Base-by-base conservation (phyloP, 2,888 invertebrate species). In the Heteromyza rotundicornis region DNA sequence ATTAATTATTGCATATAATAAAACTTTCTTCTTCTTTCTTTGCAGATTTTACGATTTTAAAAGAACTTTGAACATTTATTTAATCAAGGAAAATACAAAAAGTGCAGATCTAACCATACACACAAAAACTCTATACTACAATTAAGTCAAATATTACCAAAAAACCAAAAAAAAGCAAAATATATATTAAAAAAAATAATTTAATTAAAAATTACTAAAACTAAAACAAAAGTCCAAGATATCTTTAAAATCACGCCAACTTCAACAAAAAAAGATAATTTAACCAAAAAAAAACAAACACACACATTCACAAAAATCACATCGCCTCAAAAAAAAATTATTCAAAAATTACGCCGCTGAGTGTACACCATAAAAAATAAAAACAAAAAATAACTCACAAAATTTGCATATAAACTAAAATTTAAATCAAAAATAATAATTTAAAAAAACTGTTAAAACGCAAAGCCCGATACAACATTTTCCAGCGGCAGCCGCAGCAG, bases 11-110 rank as follows among this genome's bases (percentile, higher is more conserved):
- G 20, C 20, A 20, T 40, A 50, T 47, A 57, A 57, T 20, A 20
- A 60, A 2, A 36, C 17, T 22, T 44, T 54, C 57, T 62, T 60
- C 7, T 36, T 62, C 19, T 64, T 57, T 51, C 17, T 23, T 75
- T 77, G 0, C 74, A 79, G 79, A 78, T 73, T 72, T 69, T 69
- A 72, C 70, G 67, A 74, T 74, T 68, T 70, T 70, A 69, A 68
- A 68, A 60, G 62, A 65, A 65, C 61, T 64, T 66, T 63, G 17
- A 55, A 64, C 40, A 47, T 47, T 47, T 47, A 47, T 47, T 32
- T 10, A 51, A 32, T 32, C 16, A 27, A 49, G 16, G 32, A 32
- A 51, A 51, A 16, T 32, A 14, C 16, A n/a, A 51, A 57, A 32
- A 19, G 17, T 32, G 17, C 32, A 53, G 32, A 53, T 17, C 50